Conservation (phyloP, 2,888 invertebrate species). For the Amiota minor region DNA sequence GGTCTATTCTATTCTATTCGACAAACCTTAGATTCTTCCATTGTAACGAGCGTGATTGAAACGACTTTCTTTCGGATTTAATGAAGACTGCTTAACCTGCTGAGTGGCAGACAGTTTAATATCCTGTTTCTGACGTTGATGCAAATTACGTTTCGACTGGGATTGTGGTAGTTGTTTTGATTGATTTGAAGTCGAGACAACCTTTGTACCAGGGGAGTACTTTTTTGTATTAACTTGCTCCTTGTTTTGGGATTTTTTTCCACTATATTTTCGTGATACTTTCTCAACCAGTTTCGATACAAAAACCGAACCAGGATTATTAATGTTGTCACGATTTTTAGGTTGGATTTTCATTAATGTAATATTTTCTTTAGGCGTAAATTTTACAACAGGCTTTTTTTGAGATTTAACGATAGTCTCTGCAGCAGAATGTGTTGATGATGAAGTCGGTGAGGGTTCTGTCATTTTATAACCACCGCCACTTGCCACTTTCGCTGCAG, state of each 20-base stretch:
- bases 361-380: not conserved
- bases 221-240: no score
- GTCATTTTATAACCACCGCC: no score
- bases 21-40: not conserved
- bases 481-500: not conserved
- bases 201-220: no score
- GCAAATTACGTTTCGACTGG: not conserved
- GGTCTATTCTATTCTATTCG: no score
- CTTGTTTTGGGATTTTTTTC: no score
- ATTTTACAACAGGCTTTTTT: not conserved
- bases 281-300: no score
- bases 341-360: not conserved
- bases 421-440: no score
- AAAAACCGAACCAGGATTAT: not conserved
- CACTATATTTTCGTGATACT: no score
- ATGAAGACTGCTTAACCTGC: slow-evolving; percentile 13
- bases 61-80: slow-evolving; percentile 14
- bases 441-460: no score
- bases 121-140: not conserved
- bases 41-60: not conserved
- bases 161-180: no score
- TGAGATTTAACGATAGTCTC: no score
- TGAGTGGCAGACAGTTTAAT: slow-evolving; percentile 36
- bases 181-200: no score
- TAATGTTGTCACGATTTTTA: not conserved